Percentiles rank a stretch among this genome's conserved stretches.
Evolutionary conservation across 1,140 invertebrate genomes (phyloP).

Genomic region (Caenorhabditis inopinata): DNA sequence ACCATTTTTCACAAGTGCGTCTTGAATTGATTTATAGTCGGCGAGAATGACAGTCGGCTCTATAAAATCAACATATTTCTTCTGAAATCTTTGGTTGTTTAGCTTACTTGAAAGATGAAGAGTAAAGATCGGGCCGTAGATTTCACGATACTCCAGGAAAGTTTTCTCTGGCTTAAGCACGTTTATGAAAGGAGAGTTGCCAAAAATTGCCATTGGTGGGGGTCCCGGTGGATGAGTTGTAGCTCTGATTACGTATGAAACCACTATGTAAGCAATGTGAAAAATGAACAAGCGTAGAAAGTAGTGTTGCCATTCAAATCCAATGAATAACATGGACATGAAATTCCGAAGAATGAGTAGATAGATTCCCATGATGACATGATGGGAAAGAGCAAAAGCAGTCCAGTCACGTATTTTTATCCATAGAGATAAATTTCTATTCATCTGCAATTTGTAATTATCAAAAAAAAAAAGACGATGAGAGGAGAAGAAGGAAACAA

Average conservation of each 20-base stretch:
- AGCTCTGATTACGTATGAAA: background rate
- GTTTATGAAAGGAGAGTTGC: conserved; percentile 13
- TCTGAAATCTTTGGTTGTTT: too few species aligned
- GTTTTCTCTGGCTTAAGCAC: conserved; percentile 13
- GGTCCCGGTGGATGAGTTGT: background rate
- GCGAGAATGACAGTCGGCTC: conserved; percentile 28
- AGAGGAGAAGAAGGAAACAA: background rate
- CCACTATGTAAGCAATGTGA: background rate
- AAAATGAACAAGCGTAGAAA: background rate
- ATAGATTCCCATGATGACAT: conserved; percentile 4
- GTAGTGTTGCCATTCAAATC: background rate
- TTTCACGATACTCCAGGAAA: background rate
- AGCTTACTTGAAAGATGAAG: background rate
- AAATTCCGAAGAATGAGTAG: background rate
- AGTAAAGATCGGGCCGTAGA: conserved; percentile 32
- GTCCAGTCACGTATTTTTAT: background rate
- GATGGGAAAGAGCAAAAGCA: background rate
- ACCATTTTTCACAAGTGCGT: conserved; percentile 32
- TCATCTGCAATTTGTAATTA: background rate
- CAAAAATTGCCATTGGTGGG: conserved; percentile 3
- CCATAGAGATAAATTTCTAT: background rate
- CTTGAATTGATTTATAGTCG: background rate
- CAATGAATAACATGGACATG: background rate
- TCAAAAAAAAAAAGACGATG: background rate
- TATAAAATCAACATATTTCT: background rate